phyloP scores from a whole-genome alignment of 2,113 vertebrate species.

The Cinclus cinclus region DNA sequence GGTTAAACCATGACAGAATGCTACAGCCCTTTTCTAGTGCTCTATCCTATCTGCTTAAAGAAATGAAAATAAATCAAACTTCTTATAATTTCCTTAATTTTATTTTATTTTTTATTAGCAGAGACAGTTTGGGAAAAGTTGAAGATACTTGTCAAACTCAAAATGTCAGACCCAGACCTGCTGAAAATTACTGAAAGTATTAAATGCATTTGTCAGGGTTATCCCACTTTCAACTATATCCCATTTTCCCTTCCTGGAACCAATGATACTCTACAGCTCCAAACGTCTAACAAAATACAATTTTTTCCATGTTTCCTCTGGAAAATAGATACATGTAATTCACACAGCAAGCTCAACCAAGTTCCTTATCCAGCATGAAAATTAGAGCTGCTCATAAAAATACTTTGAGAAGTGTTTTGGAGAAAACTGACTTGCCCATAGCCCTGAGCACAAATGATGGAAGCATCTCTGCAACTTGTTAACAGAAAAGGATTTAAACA shows the following conservation, averaged over 20 bases:
- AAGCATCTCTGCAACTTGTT: not conserved
- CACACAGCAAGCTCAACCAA: not conserved
- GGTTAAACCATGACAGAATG: not conserved
- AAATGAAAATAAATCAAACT: not conserved
- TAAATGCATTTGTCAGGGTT: not conserved
- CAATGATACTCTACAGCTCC: not conserved
- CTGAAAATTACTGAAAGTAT: not conserved
- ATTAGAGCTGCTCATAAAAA: not conserved
- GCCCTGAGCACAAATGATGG: not conserved
- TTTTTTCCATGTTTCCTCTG: not conserved
- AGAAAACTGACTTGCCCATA: not conserved
- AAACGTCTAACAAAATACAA: not conserved
- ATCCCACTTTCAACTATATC: not conserved
- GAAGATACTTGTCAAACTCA: not conserved
- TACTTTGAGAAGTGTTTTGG: not conserved
- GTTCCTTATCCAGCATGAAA: not conserved
- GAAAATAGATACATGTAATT: not conserved
- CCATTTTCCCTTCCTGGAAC: not conserved
- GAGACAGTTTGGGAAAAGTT: not conserved
- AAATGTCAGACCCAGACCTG: not conserved
- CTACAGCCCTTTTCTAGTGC: not conserved
- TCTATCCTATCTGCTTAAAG: not conserved
- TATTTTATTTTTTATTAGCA: not conserved
- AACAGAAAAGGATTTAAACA: not conserved
- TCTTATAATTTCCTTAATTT: not conserved